Percentiles rank a stretch among this genome's conserved stretches.
Conservation (phyloP, 1,140 invertebrate species). For the Carcinoscorpius rotundicauda region DNA sequence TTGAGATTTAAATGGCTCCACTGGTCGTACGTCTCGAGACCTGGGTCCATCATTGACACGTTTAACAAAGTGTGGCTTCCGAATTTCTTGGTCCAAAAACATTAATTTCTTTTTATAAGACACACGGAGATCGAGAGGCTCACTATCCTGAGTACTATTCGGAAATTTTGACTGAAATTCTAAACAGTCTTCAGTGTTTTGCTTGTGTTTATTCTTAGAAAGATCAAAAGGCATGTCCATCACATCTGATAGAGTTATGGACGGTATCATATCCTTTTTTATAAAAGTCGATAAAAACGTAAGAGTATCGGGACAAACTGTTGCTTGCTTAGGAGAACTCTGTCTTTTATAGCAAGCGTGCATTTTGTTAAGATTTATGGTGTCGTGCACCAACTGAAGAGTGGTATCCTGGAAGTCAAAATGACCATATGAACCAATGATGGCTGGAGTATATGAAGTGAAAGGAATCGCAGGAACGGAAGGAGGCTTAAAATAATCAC, state of each 20-base stretch:
- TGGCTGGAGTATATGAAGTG: too few relatives aligned
- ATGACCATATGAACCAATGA: too few relatives aligned
- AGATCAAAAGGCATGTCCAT: background rate
- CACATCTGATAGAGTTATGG: background rate
- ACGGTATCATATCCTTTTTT: background rate
- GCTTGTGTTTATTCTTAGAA: background rate
- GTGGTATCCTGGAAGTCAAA: too few relatives aligned
- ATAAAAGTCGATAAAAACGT: constrained; percentile 9
- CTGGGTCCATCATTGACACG: background rate
- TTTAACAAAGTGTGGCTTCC: background rate
- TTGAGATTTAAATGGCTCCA: background rate
- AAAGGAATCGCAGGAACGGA: too few relatives aligned
- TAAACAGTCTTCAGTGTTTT: background rate
- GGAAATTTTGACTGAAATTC: background rate
- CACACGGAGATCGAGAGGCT: constrained; percentile 25
- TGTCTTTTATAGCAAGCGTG: constrained; percentile 1
- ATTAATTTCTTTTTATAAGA: constrained; percentile 28
- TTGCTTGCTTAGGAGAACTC: constrained; percentile 17
- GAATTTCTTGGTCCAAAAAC: constrained; percentile 21
- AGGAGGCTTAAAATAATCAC: too few relatives aligned
- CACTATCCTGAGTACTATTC: constrained; percentile 28
- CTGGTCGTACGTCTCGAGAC: constrained; percentile 3
- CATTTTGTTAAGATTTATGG: too few relatives aligned
- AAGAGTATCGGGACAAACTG: constrained; percentile 39
- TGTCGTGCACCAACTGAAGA: too few relatives aligned